These are phyloP conservation scores for Macrocentrus cingulum DNA, from an alignment of 1,140 invertebrate species.

Conservation along the genomic window DNA sequence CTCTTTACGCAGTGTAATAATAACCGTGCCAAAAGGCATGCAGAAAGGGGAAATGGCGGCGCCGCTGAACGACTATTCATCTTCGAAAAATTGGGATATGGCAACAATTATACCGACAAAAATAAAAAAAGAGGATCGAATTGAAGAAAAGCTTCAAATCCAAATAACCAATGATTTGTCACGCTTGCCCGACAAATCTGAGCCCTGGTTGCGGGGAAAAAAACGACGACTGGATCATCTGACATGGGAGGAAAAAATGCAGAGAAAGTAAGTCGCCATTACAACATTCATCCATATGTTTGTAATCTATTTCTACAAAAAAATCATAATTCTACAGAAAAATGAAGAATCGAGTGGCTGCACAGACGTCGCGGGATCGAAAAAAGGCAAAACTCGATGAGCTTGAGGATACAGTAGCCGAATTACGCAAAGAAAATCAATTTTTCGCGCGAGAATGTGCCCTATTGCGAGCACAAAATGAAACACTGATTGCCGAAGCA, in stretches of 20 bases:
- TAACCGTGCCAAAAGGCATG: conserved; percentile 50
- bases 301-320: conserved; percentile 2
- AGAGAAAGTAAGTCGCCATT: conserved; percentile 71
- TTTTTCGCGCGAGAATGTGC: conserved; percentile 67
- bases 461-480: conserved; percentile 67
- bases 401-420: conserved; percentile 73
- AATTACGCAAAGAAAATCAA: conserved; percentile 68
- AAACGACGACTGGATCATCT: conserved; percentile 77
- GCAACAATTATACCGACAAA: conserved; percentile 42
- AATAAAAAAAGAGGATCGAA: conserved; percentile 35
- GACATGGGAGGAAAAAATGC: conserved; percentile 80
- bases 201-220: conserved; percentile 55
- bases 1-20: conserved; percentile 49
- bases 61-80: conserved; percentile 25
- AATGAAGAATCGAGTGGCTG: conserved; percentile 94
- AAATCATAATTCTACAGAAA: conserved; percentile 67
- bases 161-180: conserved; percentile 32
- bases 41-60: conserved; percentile 31
- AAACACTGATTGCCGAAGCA: conserved; percentile 67
- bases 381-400: conserved; percentile 92
- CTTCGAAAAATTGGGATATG: conserved; percentile 36
- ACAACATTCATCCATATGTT: background rate
- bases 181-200: conserved; percentile 32
- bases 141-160: conserved; percentile 30
- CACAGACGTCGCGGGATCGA: conserved; percentile 95